Evolutionary conservation across 2,888 invertebrate species (phyloP), one percentile per base, ranked within the genome.

Genomic region (Cheilosia grossa): DNA sequence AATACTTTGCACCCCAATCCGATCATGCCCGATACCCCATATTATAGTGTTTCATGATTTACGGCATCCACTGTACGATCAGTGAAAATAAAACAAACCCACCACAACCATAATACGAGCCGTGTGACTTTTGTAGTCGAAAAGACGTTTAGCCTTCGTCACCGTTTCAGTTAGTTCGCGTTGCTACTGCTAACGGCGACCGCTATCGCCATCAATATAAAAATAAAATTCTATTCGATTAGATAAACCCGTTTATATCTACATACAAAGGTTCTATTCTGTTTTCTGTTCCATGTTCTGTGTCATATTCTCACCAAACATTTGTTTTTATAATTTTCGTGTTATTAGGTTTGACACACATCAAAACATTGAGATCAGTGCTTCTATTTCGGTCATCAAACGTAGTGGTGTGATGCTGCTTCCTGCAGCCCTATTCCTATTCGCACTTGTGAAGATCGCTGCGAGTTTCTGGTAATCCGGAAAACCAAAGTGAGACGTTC

Each of bases 101-200:
- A 74, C 79, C 58, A 79, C 78, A 49, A 58, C 56, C 33, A 56
- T 37, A 58, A 37, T 37, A 19, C 19, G 51, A 49, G 40, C 21
- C 33, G 69, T 74, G 59, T 54, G 63, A 58, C 59, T 74, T 47
- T 69, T 70, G n/a, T 40, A 9, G 24, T 58, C 80, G 27, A 66
- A 75, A 80, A 85, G 83, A 72, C 80, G 59, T 80, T 85, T 66
- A 56, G 70, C 64, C 74, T 80, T 80, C 80, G 83, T 85, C 83
- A 80, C 80, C 59, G 83, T 72, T 80, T 85, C 75, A 85, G 80
- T 85, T 75, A 85, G 83, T 75, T 53, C 80, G 83, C 83, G 80
- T 80, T 80, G 58, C 54, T 75, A 85, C 83, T 80, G 70, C 74
- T 85, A 85, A 85, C 83, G 83, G 83, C 83, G 74, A 75, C 80